Base-by-base conservation (phyloP, 2,888 invertebrate genomes). In the Tillus elongatus region DNA sequence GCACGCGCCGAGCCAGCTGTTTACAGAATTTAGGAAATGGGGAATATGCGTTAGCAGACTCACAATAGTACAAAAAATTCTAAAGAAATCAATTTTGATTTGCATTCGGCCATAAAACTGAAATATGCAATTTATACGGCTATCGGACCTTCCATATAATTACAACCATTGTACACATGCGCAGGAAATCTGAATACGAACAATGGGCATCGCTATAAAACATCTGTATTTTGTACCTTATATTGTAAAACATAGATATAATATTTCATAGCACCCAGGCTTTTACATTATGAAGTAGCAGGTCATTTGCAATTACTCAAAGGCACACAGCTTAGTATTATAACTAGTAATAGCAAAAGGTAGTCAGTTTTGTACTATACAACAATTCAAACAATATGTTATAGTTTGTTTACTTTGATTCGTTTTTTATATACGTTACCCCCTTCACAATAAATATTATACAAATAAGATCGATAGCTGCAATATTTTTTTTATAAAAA, bases 251-350 rank as follows among this genome's bases (percentile, higher is more conserved):
- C 56, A 60, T 53, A 60, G 56, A 61, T 60, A 61, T 59, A 59
- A 57, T 58, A 59, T 56, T 54, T 54, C 49, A 49, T 63, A 64
- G 64, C 64, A 64, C 62, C 61, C 59, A 61, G 62, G 62, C 63
- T 61, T 56, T 61, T 63, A 58, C 54, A 58, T 57, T 63, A 61
- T 60, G 61, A 62, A 61, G 58, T 60, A 64, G 63, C 64, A 65
- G 64, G 63, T 72, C 72, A 71, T 71, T 72, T 76, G 77, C 76
- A 79, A 79, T 79, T 77, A 79, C 80, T n/a, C 79, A 79, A 77
- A 82, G 81, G 81, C 82, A 82, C 81, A 78, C 81, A 82, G 81
- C 81, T 62, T 65, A 63, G 58, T 61, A 62, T 65, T 65, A 64
- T 61, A 64, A 64, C 64, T 66, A 66, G 65, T 66, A 66, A 66